Base-by-base conservation (phyloP, 2,113 vertebrate genomes). In the Aegithalos caudatus region DNA sequence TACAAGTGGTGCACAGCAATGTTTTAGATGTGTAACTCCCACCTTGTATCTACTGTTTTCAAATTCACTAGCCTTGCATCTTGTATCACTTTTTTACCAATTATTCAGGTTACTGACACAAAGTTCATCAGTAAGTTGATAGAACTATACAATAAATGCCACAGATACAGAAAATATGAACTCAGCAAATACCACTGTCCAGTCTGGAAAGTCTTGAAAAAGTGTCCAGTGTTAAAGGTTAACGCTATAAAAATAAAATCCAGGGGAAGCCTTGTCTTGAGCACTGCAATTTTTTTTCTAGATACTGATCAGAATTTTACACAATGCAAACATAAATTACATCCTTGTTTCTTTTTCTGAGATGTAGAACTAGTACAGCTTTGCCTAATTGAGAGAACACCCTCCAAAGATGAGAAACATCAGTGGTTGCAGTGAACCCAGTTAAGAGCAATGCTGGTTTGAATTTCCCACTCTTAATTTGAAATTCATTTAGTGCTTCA, bases 401-500 rank as follows among this genome's bases (percentile, higher is more conserved):
- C 56, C 73, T 85, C 65, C 94, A 88, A 93, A 70, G 28, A 81
- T 37, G 74, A 91, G 66, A 86, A 60, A 70, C 19, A 29, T 27
- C 53, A 67, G 40, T 42, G 42, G 70, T 56, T 89, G 67, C 19
- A 81, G 18, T 14, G 38, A 86, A 50, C 14, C 23, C 57, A 31
- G 78, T 81, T 83, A 94, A 58, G 38, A 79, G 69, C 33, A 89
- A 72, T 38, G 61, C 74, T 92, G 86, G 62, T 94, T 92, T 91
- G 77, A 93, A 95, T 96, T 95, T 93, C 73, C 81, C 74, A 47
- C 44, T 79, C 53, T 64, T 92, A 82, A 95, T 93, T 88, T 92
- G 88, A 95, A 96, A 95, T 95, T 92, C 89, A 96, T 93, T 93
- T 82, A 93, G 57, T 25, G 20, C 79, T 93, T 90, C 47, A 81